Percentiles rank a stretch among this genome's conserved stretches.
phyloP scores from a whole-genome alignment of 1,140 invertebrate species.

The Drosophila littoralis region DNA sequence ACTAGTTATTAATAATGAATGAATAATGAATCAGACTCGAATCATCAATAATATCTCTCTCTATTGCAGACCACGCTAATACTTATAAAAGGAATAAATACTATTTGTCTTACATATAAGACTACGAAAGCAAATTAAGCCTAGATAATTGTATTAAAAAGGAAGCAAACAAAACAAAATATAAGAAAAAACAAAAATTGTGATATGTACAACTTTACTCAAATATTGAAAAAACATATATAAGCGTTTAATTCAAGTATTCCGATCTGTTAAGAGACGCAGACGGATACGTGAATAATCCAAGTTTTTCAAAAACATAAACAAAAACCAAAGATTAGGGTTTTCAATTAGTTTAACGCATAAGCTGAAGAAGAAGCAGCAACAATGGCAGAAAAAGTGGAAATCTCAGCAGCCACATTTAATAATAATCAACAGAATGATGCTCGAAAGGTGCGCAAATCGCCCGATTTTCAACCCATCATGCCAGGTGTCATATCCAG shows the following conservation, averaged over 20 bases:
- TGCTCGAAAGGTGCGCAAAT: conserved; percentile 77
- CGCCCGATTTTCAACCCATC: conserved; percentile 76
- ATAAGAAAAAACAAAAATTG: conserved; percentile 62
- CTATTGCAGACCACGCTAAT: conserved; percentile 68
- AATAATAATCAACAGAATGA: conserved; percentile 62
- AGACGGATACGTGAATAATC: conserved; percentile 43
- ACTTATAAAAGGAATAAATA: conserved; percentile 44
- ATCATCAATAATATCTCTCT: neutral
- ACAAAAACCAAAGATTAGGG: conserved; percentile 71
- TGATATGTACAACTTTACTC: conserved; percentile 82
- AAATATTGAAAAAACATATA: conserved; percentile 74
- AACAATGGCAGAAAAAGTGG: conserved; percentile 77
- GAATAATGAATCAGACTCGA: neutral
- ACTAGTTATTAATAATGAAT: conserved; percentile 4
- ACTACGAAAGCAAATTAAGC: conserved; percentile 46
- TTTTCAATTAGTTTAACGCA: conserved; percentile 59
- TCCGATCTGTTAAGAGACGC: conserved; percentile 29
- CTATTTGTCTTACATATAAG: conserved; percentile 40
- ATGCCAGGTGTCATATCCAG: conserved; percentile 86
- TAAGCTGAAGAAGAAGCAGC: conserved; percentile 23
- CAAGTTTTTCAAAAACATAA: conserved; percentile 19
- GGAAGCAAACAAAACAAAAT: conserved; percentile 41
- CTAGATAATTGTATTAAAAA: conserved; percentile 68
- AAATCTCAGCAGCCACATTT: conserved; percentile 65
- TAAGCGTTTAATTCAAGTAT: conserved; percentile 52